phyloP scores from a whole-genome alignment of 2,113 vertebrate species.

The Apus apus region DNA sequence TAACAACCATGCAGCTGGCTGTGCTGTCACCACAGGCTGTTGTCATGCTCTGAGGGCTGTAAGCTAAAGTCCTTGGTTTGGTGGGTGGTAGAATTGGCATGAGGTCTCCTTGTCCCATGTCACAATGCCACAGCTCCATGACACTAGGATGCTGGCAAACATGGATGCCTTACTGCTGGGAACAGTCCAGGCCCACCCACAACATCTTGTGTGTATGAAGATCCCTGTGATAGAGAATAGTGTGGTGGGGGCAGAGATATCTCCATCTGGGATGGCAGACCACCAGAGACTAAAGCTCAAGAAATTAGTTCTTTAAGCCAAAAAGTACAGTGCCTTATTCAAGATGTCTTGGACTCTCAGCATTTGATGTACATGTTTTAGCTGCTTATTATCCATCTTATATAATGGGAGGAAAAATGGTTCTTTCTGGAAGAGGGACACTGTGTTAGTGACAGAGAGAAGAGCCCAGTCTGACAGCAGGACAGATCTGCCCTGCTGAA shows the following conservation, averaged over 20 bases:
- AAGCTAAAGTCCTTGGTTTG: neutral
- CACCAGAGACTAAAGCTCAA: neutral
- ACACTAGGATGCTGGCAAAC: neutral
- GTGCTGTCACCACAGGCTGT: neutral
- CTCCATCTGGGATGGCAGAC: neutral
- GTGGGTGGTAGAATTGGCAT: neutral
- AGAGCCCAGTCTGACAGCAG: neutral
- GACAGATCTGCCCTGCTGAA: neutral
- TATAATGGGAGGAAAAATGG: accelerated
- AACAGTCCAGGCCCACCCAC: neutral
- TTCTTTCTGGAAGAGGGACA: neutral
- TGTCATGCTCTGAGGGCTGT: neutral
- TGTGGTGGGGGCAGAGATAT: neutral
- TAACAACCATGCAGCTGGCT: neutral
- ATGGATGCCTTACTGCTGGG: neutral
- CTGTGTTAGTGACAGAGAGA: neutral
- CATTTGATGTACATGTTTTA: neutral
- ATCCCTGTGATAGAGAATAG: neutral
- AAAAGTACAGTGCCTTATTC: neutral
- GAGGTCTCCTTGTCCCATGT: neutral
- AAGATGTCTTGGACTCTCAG: neutral
- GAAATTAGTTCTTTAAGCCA: neutral
- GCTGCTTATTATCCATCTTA: neutral
- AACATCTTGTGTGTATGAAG: neutral
- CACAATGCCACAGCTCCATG: neutral